Evolutionary conservation across 2,113 vertebrate species (phyloP), one percentile per base, ranked within the genome.

Genomic region (Mormoops blainvillei): DNA sequence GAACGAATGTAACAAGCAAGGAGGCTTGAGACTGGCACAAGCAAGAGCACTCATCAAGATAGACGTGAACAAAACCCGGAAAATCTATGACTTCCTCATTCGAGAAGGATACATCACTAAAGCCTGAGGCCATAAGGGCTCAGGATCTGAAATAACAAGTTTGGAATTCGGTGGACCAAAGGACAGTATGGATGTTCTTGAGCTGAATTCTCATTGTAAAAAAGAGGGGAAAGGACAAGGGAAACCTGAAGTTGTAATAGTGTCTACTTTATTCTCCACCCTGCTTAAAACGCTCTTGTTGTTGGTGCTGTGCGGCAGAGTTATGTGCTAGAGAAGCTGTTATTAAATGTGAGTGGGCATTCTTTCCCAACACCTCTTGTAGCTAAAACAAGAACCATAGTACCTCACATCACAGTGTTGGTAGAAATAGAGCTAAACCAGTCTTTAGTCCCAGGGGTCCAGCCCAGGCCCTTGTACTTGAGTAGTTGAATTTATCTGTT

Each of bases 51-150:
- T 99, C 94, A 99, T 99, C 99, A 99, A 99, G 98, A 99, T 99
- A 94, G 99, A 99, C 2, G 99, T 99, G 98, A 99, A 99, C 98
- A 99, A 99, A 98, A 99, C 99, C 1, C 99, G 99, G 94, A 99
- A 99, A 98, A 99, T 99, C 98, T 99, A 99, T 16, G 99, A 99
- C 97, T 99, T 99, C 98, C 99, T 99, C 16, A 99, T 99, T 98
- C 99, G 99, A 97, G 99, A 99, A 98, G 99, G 99, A 48, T 99
- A 99, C 98, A 99, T 99, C 98, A 99, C 99, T 4, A 99, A 99
- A 97, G 99, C 99, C 70, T 99, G 98, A 98, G 95, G 63, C 94
- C 41, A 1, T 26, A 12, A 31, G 0, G 22, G 78, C 70, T 67
- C 33, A 61, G 52, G 63, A 88, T 70, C 76, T 83, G 68, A 95